Evolutionary conservation across 2,888 invertebrate genomes (phyloP).

Genomic region (Synanthedon andrenaeformis): DNA sequence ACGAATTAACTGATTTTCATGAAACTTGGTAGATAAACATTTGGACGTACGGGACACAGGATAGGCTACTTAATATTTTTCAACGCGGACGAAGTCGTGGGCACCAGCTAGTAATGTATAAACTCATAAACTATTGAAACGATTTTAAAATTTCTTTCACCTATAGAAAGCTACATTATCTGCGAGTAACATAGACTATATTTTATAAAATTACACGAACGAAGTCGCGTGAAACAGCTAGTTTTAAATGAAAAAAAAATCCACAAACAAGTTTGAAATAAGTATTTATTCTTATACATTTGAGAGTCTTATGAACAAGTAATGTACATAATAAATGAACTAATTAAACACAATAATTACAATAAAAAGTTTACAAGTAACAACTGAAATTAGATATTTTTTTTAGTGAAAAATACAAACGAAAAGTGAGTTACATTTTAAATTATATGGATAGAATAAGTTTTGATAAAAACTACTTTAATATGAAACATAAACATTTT

Average conservation of each 20-base stretch:
- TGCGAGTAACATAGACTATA: no score
- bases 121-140: no score
- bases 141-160: no score
- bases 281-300: neutral
- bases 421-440: neutral
- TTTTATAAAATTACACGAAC: no score
- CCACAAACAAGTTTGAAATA: neutral
- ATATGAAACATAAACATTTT: slow-evolving; percentile 46
- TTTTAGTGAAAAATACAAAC: neutral
- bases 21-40: no score
- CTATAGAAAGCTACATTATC: no score
- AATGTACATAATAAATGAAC: slow-evolving; percentile 10
- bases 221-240: neutral
- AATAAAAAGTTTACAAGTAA: neutral
- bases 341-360: slow-evolving; percentile 4
- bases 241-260: neutral
- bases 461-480: slow-evolving; percentile 13
- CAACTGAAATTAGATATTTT: neutral
- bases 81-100: no score
- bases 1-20: no score
- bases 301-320: slow-evolving; percentile 2
- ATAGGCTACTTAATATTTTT: no score
- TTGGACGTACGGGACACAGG: no score
- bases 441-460: neutral
- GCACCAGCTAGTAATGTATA: no score